Conservation (phyloP, 2,888 invertebrate genomes). For the Eupithecia abbreviata region DNA sequence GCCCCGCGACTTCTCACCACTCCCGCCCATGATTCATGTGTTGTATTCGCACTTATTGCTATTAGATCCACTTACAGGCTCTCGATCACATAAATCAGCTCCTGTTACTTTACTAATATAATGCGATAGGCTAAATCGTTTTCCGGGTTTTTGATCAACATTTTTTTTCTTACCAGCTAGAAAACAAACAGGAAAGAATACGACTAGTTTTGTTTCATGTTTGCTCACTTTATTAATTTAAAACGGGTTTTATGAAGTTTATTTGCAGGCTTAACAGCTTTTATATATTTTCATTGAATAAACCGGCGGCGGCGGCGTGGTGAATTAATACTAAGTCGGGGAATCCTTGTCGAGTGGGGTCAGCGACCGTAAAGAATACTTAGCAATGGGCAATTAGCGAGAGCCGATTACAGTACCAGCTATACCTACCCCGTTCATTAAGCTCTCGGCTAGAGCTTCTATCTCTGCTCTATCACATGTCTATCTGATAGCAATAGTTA, state of each 20-base stretch:
- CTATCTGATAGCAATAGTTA: not conserved
- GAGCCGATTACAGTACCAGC: slow-evolving; percentile 36
- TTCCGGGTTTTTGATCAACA: not conserved
- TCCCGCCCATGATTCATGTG: slow-evolving; percentile 34
- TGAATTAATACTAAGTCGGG: slow-evolving; percentile 3
- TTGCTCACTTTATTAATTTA: not conserved
- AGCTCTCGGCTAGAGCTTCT: slow-evolving; percentile 24
- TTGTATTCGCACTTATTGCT: slow-evolving; percentile 36
- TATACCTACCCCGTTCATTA: slow-evolving; percentile 28
- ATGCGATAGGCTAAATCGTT: not conserved
- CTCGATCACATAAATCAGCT: not conserved
- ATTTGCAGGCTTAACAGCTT: not conserved
- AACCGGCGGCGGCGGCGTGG: not conserved
- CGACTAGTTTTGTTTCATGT: too few species aligned
- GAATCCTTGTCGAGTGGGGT: slow-evolving; percentile 21
- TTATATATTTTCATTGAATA: slow-evolving; percentile 5
- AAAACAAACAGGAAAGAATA: too few species aligned
- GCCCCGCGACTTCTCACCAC: slow-evolving; percentile 3
- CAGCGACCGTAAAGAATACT: slow-evolving; percentile 36
- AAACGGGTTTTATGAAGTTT: not conserved
- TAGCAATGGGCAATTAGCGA: slow-evolving; percentile 40
- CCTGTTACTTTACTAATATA: not conserved
- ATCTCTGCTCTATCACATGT: slow-evolving; percentile 4
- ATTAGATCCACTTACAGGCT: slow-evolving; percentile 24
- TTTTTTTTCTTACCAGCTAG: not conserved